A percentile compares a stretch with the other conserved stretches of the same genome.
Evolutionary conservation across 2,113 vertebrate genomes (phyloP).

Genomic region (Xyliphius kryptos): DNA sequence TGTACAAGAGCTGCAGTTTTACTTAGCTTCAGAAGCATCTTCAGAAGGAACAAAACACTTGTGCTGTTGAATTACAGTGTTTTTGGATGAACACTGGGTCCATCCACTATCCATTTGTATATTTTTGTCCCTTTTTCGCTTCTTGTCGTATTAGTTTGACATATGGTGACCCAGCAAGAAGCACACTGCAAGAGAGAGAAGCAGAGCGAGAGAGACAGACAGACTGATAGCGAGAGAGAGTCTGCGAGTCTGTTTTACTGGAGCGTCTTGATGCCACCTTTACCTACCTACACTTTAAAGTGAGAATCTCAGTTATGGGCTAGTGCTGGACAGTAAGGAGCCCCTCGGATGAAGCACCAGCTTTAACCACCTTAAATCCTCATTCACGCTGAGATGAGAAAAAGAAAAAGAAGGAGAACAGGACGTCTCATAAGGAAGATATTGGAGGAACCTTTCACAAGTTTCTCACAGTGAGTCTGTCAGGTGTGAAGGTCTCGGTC

Average conservation of each 20-base stretch:
- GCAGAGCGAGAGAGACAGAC: background rate
- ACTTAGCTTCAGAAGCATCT: background rate
- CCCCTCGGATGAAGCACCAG: background rate
- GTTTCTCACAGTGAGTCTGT: too few relatives aligned
- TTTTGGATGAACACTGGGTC: background rate
- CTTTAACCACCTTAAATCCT: too few relatives aligned
- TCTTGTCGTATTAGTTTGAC: slow-evolving; percentile 31
- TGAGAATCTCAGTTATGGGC: slow-evolving; percentile 17
- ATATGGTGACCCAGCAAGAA: slow-evolving; percentile 60
- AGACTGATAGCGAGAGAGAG: background rate
- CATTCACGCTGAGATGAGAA: background rate
- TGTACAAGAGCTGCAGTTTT: too few relatives aligned
- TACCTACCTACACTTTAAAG: slow-evolving; percentile 9
- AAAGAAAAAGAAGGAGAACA: background rate
- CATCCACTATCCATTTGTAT: too few relatives aligned
- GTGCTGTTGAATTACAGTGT: background rate
- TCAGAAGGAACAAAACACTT: background rate
- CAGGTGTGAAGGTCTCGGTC: too few relatives aligned
- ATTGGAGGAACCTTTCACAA: too few relatives aligned
- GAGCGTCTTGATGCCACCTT: too few relatives aligned
- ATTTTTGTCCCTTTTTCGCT: slow-evolving; percentile 2
- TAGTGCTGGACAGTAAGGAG: background rate
- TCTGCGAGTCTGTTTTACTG: too few relatives aligned
- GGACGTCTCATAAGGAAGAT: too few relatives aligned
- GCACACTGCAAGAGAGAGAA: slow-evolving; percentile 4